phyloP scores from a whole-genome alignment of 2,888 invertebrate species.

The Diadromus collaris region DNA sequence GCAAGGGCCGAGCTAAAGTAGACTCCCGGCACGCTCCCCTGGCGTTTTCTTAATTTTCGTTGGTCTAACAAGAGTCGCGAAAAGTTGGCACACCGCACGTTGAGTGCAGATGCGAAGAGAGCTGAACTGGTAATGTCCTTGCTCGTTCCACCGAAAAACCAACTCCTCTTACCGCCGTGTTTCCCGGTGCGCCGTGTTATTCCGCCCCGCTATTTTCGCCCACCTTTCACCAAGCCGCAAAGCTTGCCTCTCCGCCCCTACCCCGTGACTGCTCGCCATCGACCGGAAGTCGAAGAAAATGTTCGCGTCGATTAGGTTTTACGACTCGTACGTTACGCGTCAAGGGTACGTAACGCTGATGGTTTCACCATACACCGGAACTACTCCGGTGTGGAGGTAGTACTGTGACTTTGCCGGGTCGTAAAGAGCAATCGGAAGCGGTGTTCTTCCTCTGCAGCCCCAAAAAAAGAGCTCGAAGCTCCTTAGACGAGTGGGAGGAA shows the following conservation, averaged over 20 bases:
- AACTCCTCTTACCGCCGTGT: conserved; percentile 28
- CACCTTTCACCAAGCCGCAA: conserved; percentile 56
- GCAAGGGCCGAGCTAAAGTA: conserved; percentile 35
- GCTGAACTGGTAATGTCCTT: conserved; percentile 51
- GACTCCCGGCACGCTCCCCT: conserved; percentile 40
- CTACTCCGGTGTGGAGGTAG: conserved; percentile 20
- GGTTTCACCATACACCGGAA: conserved; percentile 63
- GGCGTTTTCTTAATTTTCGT: conserved; percentile 59
- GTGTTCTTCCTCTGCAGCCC: conserved; percentile 36
- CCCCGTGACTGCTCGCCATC: conserved; percentile 17
- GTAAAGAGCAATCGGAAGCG: conserved; percentile 68
- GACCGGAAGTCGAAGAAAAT: conserved; percentile 55
- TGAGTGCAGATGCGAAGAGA: conserved; percentile 4
- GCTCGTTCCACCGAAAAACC: conserved; percentile 54
- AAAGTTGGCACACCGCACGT: conserved; percentile 56
- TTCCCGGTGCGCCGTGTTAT: conserved; percentile 32
- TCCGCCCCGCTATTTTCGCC: conserved; percentile 50
- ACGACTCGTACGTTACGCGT: conserved; percentile 63
- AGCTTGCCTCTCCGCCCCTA: conserved; percentile 11
- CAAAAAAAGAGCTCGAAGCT: neutral
- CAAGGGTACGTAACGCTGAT: conserved; percentile 54
- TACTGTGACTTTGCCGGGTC: conserved; percentile 58
- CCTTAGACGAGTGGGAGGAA: neutral
- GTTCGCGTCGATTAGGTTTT: conserved; percentile 66
- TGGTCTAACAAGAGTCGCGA: conserved; percentile 59